phyloP scores from a whole-genome alignment of 2,888 invertebrate species.

The Dryobotodes eremita region DNA sequence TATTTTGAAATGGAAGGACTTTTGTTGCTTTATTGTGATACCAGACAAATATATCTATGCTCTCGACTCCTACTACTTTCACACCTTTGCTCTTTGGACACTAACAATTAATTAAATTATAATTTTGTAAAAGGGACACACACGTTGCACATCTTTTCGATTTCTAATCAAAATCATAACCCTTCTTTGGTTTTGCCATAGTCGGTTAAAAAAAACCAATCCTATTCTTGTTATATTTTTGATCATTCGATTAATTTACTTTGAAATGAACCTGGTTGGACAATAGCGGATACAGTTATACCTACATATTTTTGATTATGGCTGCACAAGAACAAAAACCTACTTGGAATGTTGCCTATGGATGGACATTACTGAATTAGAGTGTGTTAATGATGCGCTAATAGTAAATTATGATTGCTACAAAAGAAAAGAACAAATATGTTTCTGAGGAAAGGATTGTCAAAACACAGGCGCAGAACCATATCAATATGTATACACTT shows the following conservation, averaged over 20 bases:
- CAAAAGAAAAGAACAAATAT: background rate
- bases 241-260: background rate
- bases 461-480: background rate
- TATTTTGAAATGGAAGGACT: background rate
- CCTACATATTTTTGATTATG: background rate
- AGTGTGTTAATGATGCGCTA: background rate
- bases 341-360: background rate
- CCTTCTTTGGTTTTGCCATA: background rate
- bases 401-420: background rate
- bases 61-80: background rate
- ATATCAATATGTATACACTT: background rate
- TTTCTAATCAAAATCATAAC: background rate
- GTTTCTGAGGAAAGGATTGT: background rate
- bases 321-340: background rate
- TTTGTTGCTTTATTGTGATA: background rate
- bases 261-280: background rate
- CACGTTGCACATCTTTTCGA: background rate
- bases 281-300: background rate
- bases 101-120: background rate
- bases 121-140: background rate
- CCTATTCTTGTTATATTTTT: background rate
- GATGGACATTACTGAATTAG: background rate
- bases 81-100: background rate
- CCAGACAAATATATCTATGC: constrained; percentile 1
- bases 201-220: background rate